Evolutionary conservation across 2,888 invertebrate genomes (phyloP).

Genomic region (Geophilus truncorum): DNA sequence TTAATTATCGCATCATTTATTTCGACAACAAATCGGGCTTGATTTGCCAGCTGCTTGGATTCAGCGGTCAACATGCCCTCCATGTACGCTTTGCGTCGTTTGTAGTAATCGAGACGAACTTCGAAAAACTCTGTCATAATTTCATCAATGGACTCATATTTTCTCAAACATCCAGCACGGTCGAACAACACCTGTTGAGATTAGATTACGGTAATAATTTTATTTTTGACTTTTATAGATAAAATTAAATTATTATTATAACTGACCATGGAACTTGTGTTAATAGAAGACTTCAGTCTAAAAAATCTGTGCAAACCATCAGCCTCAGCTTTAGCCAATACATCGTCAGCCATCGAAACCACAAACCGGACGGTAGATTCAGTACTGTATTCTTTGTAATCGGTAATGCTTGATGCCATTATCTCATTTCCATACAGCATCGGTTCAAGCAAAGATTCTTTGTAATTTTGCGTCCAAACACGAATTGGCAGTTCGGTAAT

Average conservation of each 20-base stretch:
- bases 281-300: slow-evolving; percentile 75
- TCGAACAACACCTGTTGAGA: slow-evolving; percentile 63
- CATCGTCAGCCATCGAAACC: slow-evolving; percentile 67
- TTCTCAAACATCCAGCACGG: slow-evolving; percentile 58
- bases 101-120: slow-evolving; percentile 72
- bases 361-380: slow-evolving; percentile 91
- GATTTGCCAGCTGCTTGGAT: slow-evolving; percentile 78
- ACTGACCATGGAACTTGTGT: slow-evolving; percentile 74
- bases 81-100: slow-evolving; percentile 79
- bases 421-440: slow-evolving; percentile 75
- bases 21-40: slow-evolving; percentile 91
- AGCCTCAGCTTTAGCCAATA: slow-evolving; percentile 64
- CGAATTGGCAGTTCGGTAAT: slow-evolving; percentile 93
- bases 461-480: slow-evolving; percentile 92
- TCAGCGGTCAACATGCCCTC: slow-evolving; percentile 88
- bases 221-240: background rate
- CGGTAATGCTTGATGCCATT: slow-evolving; percentile 44
- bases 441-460: slow-evolving; percentile 85
- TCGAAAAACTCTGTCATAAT: slow-evolving; percentile 79
- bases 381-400: slow-evolving; percentile 87
- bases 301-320: slow-evolving; percentile 92
- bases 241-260: background rate
- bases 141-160: slow-evolving; percentile 70
- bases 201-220: too few relatives aligned
- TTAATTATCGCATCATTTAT: slow-evolving; percentile 83